A percentile compares a stretch with the other conserved stretches of the same genome.
phyloP scores from a whole-genome alignment of 2,888 invertebrate genomes.

The Ypsolopha scabrella region DNA sequence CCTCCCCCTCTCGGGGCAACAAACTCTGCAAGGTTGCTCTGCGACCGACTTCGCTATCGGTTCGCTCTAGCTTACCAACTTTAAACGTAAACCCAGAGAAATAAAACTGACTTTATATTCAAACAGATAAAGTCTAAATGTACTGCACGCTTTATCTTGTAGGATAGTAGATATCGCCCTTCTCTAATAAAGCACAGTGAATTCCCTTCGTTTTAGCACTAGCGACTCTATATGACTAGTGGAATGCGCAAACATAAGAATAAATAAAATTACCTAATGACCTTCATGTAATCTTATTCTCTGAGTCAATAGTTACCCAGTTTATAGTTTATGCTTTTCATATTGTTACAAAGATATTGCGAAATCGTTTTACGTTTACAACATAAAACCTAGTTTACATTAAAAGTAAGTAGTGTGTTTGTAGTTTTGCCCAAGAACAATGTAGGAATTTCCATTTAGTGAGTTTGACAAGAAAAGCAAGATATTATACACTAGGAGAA shows the following conservation, averaged over 20 bases:
- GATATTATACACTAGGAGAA: too few species aligned
- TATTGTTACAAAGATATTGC: too few species aligned
- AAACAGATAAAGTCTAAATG: too few species aligned
- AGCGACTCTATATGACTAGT: background rate
- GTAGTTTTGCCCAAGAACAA: background rate
- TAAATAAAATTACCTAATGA: background rate
- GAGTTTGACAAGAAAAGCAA: too few species aligned
- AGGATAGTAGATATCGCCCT: slow-evolving; percentile 10
- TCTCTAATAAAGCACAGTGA: background rate
- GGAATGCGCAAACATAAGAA: background rate
- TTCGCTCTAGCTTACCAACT: slow-evolving; percentile 10
- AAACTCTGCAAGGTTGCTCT: slow-evolving; percentile 66
- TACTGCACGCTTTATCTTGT: too few species aligned
- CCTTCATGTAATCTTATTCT: background rate
- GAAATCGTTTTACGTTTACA: too few species aligned
- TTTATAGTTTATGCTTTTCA: too few species aligned
- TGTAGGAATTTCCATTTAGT: too few species aligned
- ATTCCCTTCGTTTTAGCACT: slow-evolving; percentile 37
- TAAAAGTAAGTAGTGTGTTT: background rate
- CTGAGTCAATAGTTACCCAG: too few species aligned
- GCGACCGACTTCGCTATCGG: slow-evolving; percentile 51
- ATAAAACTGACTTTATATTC: too few species aligned
- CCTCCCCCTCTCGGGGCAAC: slow-evolving; percentile 43
- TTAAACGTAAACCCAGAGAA: too few species aligned
- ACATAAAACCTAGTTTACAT: too few species aligned